Evolutionary conservation across 2,797 vertebrate genomes (phyloP).

Genomic region (Melanotaenia nigrans): DNA sequence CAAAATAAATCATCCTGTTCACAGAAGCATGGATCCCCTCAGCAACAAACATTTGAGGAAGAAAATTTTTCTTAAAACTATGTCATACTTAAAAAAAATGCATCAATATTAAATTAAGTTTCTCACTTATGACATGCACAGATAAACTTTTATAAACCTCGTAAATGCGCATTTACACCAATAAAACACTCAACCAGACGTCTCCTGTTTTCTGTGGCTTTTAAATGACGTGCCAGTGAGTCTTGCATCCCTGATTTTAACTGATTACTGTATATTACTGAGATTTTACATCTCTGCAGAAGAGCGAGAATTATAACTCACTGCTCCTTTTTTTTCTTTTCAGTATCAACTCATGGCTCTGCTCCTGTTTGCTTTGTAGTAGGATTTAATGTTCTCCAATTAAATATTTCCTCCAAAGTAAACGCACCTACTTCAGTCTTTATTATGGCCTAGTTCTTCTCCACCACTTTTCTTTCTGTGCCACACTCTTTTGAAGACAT

Average conservation of each 20-base stretch:
- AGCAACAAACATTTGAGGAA: too few species aligned
- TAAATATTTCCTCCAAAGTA: constrained; percentile 12
- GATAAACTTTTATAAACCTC: background rate
- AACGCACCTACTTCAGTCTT: constrained; percentile 12
- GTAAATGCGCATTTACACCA: too few species aligned
- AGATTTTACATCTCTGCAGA: background rate
- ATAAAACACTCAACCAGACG: background rate
- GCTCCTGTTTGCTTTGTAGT: background rate
- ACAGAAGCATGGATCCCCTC: too few species aligned
- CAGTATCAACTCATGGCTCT: background rate
- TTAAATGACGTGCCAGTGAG: background rate
- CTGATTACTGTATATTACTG: background rate
- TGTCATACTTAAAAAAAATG: too few species aligned
- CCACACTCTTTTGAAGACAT: background rate
- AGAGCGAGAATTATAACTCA: background rate
- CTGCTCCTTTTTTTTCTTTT: background rate
- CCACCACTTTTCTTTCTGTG: background rate
- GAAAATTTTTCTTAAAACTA: too few species aligned
- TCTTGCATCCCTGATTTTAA: background rate
- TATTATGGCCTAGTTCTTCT: constrained; percentile 1
- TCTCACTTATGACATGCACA: too few species aligned
- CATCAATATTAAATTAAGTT: too few species aligned
- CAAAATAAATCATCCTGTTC: too few species aligned
- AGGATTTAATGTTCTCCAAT: constrained; percentile 15
- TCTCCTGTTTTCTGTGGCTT: too few species aligned